Conservation (phyloP, 1,140 invertebrate genomes). For the Leptonema lineaticorne region DNA sequence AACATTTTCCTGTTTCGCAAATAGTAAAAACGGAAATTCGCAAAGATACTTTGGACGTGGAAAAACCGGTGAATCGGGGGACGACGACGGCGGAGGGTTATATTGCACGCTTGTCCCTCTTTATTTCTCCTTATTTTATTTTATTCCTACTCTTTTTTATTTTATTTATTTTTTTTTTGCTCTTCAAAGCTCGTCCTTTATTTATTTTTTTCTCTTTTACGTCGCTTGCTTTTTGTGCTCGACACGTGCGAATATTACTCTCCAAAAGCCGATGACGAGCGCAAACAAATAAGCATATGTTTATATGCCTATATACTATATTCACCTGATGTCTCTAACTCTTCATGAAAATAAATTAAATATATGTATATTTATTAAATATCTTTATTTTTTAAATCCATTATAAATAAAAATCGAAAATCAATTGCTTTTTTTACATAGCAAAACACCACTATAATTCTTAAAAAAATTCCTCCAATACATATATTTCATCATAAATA, state of each 20-base stretch:
- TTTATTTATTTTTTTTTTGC: not conserved
- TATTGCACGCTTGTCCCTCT: constrained; percentile 31
- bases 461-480: no score
- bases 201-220: not conserved
- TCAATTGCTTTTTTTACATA: no score
- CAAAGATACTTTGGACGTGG: constrained; percentile 38
- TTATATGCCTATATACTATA: not conserved
- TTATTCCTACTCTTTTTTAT: not conserved
- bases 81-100: constrained; percentile 33
- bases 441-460: no score
- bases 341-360: no score
- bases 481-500: no score
- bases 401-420: no score
- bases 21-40: constrained; percentile 42
- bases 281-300: not conserved
- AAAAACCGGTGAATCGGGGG: no score
- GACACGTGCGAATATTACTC: constrained; percentile 15
- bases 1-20: constrained; percentile 42
- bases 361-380: no score
- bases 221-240: not conserved
- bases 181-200: not conserved
- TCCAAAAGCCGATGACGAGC: not conserved
- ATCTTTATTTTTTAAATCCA: no score
- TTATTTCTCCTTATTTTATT: constrained; percentile 25
- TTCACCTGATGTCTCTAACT: no score